Conservation (phyloP, 2,113 vertebrate genomes). For the Xiphorhynchus elegans region DNA sequence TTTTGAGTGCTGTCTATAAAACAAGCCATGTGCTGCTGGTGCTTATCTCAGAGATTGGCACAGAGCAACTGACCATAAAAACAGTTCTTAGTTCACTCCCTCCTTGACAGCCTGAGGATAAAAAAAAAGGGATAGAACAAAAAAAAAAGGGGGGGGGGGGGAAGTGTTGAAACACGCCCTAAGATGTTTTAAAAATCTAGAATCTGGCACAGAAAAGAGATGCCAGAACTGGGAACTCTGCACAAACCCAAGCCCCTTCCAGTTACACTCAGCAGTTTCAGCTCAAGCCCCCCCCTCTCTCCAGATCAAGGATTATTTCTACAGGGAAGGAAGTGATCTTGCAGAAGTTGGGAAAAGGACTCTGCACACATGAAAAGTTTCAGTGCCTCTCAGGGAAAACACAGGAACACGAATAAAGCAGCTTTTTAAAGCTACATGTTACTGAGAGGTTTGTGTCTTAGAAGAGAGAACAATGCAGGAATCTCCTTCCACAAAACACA, state of each 20-base stretch:
- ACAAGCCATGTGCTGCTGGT: neutral
- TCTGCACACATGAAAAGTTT: neutral
- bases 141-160: fast-evolving
- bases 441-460: neutral
- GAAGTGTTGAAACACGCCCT: neutral
- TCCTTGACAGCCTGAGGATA: neutral
- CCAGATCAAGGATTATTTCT: neutral
- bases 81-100: neutral
- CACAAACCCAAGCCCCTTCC: neutral
- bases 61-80: neutral
- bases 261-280: neutral
- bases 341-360: neutral
- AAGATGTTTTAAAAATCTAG: neutral
- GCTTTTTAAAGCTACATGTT: neutral
- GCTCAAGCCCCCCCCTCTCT: neutral
- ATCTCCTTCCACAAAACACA: neutral
- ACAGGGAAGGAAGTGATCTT: neutral
- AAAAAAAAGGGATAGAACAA: neutral
- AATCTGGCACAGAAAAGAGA: neutral
- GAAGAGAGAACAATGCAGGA: neutral
- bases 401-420: neutral
- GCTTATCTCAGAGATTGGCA: constrained; percentile 37
- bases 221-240: neutral
- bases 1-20: constrained; percentile 4
- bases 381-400: neutral